phyloP scores from a whole-genome alignment of 2,797 vertebrate genomes.

The Schizopygopsis malacanthus region DNA sequence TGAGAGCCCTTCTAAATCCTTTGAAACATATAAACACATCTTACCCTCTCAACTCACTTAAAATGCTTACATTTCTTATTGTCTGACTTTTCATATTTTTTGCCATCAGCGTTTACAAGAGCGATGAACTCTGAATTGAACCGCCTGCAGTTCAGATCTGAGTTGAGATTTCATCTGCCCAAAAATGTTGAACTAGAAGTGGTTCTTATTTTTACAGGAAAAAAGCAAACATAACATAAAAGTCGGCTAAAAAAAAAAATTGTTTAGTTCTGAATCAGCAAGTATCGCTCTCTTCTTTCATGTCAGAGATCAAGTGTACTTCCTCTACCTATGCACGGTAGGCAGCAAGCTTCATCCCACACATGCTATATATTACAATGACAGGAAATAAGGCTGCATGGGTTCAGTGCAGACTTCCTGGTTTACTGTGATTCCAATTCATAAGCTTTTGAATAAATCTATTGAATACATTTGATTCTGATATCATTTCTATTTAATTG shows the following conservation, averaged over 20 bases:
- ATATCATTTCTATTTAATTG: neutral
- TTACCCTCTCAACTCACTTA: slow-evolving; percentile 34
- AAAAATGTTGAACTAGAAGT: slow-evolving; percentile 1
- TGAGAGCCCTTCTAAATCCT: neutral
- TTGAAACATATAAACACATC: slow-evolving; percentile 11
- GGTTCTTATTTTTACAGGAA: neutral
- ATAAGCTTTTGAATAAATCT: neutral
- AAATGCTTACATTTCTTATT: slow-evolving; percentile 18
- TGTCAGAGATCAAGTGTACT: neutral
- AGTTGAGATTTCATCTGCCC: slow-evolving; percentile 7
- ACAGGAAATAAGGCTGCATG: neutral
- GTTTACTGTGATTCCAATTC: neutral
- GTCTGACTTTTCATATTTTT: slow-evolving; percentile 31
- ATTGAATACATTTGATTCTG: neutral
- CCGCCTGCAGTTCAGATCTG: slow-evolving; percentile 19
- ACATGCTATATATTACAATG: neutral
- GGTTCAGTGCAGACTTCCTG: neutral
- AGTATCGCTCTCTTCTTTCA: neutral
- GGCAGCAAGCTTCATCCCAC: slow-evolving; percentile 1
- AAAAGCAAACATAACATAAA: neutral
- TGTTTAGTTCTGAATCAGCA: neutral
- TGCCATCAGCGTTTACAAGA: slow-evolving; percentile 20
- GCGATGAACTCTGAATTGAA: slow-evolving; percentile 29
- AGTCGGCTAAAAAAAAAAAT: neutral
- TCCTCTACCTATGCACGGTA: neutral